phyloP scores from a whole-genome alignment of 2,888 invertebrate genomes.

The Metallyticus violacea region DNA sequence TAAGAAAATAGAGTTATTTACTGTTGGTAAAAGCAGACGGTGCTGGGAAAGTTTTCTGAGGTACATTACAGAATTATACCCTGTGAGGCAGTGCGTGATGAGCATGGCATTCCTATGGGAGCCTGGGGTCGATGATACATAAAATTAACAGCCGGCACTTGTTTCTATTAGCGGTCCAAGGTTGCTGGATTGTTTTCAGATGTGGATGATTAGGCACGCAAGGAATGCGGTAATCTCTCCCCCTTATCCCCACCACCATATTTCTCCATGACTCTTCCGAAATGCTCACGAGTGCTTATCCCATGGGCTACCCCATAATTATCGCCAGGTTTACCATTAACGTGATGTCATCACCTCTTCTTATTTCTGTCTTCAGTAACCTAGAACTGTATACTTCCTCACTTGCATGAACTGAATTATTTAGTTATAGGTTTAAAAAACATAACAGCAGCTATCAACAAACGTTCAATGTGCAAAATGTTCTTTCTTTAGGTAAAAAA shows the following conservation, averaged over 20 bases:
- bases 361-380: background rate
- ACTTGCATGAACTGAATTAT: no score
- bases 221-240: conserved; percentile 2
- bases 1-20: background rate
- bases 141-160: background rate
- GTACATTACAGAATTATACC: background rate
- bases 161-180: conserved; percentile 3
- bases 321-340: background rate
- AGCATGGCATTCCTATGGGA: background rate
- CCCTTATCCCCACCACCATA: background rate
- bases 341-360: conserved; percentile 13
- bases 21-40: background rate
- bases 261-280: no score
- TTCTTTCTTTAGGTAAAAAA: no score
- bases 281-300: background rate
- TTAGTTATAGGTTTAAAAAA: no score
- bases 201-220: background rate
- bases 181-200: conserved; percentile 13
- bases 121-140: background rate
- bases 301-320: background rate
- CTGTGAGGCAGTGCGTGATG: background rate
- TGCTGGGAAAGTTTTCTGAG: background rate
- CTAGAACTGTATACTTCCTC: background rate
- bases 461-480: no score
- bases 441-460: no score